Base-by-base conservation (phyloP, 1,140 invertebrate genomes). In the Telenomus remus region DNA sequence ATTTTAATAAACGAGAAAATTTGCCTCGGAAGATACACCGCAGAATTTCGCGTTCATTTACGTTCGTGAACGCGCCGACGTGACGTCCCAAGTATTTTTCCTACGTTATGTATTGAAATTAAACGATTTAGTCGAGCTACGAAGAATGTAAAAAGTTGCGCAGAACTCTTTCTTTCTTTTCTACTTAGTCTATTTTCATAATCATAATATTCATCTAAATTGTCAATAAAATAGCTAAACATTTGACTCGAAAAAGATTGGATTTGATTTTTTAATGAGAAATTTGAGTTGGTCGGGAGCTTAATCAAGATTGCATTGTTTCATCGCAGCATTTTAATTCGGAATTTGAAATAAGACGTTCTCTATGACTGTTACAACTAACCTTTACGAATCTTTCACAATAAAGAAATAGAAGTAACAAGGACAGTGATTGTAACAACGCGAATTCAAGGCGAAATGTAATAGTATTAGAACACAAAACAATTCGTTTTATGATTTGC, bases 391-490 rank as follows among this genome's bases (percentile, higher is more conserved):
- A 71, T 71, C 55, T 60, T 71, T 71, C 68, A 63, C 68, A 71
- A 71, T 63, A 53, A 33, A 70, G 57, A 49, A 70, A 57, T 9
- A 46, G 16, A 19, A 57, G 42, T 63, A 71, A 64, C 68, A 64
- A 71, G 68, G 68, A 56, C 68, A 39, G 68, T 64, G 68, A 71
- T 71, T 71, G 68, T 71, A 63, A 71, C 68, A 71, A 71, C 56
- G 59, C 50, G 19, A 46, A 61, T 61, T 61, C 66, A 70, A 70
- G 66, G 66, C 66, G 39, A 70, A 47, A 55, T 50, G 37, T 61
- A 27, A 11, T n/a, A 27, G 16, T 19, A 16, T 69, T 60, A 69
- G 55, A 60, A 54, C 42, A 35, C 53, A 27, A 27, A 27, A 27
- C 19, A 27, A 50, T 27, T 27, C 19, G 19, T 27, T 27, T 27